These are phyloP conservation scores for Acronicta psi DNA, from an alignment of 2,888 invertebrate genomes.

Conservation along the genomic window DNA sequence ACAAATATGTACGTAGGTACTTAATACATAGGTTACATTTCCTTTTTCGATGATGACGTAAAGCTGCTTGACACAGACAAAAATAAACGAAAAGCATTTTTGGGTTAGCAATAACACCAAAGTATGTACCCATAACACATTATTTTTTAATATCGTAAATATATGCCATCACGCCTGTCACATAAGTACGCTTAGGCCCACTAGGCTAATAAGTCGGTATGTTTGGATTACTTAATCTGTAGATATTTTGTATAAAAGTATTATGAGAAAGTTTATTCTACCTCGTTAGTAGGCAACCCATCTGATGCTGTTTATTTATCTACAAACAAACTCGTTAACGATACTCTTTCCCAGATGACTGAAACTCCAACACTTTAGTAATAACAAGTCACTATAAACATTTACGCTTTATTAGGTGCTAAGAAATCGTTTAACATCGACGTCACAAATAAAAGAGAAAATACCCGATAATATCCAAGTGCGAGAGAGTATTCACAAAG, in stretches of 20 bases:
- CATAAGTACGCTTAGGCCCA: no score
- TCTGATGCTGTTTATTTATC: conserved; percentile 50
- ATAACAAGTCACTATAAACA: conserved; percentile 43
- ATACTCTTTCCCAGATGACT: conserved; percentile 47
- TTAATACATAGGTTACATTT: conserved; percentile 1
- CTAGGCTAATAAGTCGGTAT: no score
- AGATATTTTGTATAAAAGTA: conserved; percentile 40
- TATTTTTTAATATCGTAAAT: no score
- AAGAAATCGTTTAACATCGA: not conserved
- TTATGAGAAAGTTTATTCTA: conserved; percentile 39
- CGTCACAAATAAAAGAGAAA: conserved; percentile 12
- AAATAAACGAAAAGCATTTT: no score
- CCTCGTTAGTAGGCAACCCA: conserved; percentile 30
- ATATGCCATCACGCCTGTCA: no score
- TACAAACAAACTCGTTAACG: conserved; percentile 43
- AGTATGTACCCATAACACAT: no score
- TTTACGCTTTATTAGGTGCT: conserved; percentile 22
- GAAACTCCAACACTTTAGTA: conserved; percentile 34
- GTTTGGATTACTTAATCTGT: not conserved
- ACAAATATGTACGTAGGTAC: not conserved
- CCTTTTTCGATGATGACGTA: no score
- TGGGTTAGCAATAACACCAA: no score
- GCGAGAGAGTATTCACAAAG: conserved; percentile 42
- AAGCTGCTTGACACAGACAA: no score
- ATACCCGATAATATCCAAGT: conserved; percentile 24